Conservation (phyloP, 2,797 vertebrate species). For the Bradypodion ventrale region DNA sequence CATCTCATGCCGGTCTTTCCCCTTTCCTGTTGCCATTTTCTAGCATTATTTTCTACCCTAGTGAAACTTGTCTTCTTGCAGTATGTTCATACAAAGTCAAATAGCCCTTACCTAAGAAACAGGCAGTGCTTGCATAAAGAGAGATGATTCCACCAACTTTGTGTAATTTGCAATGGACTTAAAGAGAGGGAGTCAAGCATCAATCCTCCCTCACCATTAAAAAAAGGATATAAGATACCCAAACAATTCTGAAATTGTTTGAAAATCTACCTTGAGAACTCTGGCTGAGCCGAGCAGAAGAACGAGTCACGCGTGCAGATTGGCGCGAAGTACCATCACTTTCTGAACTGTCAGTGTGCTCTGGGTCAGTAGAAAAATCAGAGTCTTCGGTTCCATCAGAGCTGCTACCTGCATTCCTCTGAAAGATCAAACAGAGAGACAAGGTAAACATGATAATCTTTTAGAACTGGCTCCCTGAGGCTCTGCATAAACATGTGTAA, state of each 20-base stretch:
- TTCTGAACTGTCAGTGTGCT: slow-evolving; percentile 96
- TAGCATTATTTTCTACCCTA: too few relatives aligned
- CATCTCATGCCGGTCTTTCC: too few relatives aligned
- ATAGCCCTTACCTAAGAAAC: background rate
- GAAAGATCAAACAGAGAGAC: slow-evolving; percentile 62
- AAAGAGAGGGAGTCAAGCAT: background rate
- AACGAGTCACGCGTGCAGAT: slow-evolving; percentile 92
- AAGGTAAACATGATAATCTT: background rate
- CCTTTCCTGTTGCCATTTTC: too few relatives aligned
- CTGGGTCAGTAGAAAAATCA: slow-evolving; percentile 94
- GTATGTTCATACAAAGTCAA: too few relatives aligned
- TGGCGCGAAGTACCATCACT: slow-evolving; percentile 88
- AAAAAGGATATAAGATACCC: background rate
- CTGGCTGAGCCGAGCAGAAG: slow-evolving; percentile 93
- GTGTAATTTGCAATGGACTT: background rate
- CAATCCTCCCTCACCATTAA: background rate
- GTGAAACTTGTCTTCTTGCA: too few relatives aligned
- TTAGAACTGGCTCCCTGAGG: background rate
- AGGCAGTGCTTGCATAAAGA: background rate
- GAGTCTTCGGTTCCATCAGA: slow-evolving; percentile 98
- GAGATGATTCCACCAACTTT: too few relatives aligned
- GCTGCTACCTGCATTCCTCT: slow-evolving; percentile 96
- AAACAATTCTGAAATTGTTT: background rate
- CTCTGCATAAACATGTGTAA: background rate
- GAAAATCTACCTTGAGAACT: slow-evolving; percentile 90